phyloP scores from a whole-genome alignment of 1,140 invertebrate species.

The Scaptomyza montana region DNA sequence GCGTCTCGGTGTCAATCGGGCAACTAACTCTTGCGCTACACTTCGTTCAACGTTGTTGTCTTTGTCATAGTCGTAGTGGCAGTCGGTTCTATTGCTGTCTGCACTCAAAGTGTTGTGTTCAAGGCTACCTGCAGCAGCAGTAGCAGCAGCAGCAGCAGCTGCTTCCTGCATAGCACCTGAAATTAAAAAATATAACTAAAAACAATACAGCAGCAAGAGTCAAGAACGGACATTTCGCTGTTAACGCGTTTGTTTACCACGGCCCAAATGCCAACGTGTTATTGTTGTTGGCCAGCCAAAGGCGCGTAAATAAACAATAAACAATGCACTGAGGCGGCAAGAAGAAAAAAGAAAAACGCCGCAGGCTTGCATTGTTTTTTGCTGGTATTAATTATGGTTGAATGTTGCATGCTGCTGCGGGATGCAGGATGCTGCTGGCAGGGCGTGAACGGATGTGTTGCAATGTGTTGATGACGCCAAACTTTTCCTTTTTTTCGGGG shows the following conservation, averaged over 20 bases:
- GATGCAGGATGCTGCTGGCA: constrained; percentile 14
- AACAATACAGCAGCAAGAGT: background rate
- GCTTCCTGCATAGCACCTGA: constrained; percentile 26
- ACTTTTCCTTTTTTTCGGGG: constrained; percentile 24
- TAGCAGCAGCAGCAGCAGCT: background rate
- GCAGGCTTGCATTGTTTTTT: constrained; percentile 20
- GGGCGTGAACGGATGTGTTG: constrained; percentile 64
- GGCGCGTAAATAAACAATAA: constrained; percentile 46
- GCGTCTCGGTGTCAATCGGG: constrained; percentile 41
- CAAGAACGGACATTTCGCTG: constrained; percentile 28
- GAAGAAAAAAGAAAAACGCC: background rate
- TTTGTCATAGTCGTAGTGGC: no score
- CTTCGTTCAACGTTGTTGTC: background rate
- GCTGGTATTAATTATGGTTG: constrained; percentile 40
- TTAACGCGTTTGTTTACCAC: constrained; percentile 20
- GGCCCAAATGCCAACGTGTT: background rate
- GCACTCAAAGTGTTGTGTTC: constrained; percentile 39
- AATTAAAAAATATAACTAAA: constrained; percentile 7
- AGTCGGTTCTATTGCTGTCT: constrained; percentile 22
- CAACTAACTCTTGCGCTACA: constrained; percentile 20
- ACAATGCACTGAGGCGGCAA: constrained; percentile 24
- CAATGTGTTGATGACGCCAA: constrained; percentile 71
- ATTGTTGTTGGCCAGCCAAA: constrained; percentile 20
- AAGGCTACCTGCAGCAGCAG: constrained; percentile 65
- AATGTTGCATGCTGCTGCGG: constrained; percentile 1